Base-by-base conservation (phyloP, 2,113 vertebrate genomes). In the Sturnira hondurensis region DNA sequence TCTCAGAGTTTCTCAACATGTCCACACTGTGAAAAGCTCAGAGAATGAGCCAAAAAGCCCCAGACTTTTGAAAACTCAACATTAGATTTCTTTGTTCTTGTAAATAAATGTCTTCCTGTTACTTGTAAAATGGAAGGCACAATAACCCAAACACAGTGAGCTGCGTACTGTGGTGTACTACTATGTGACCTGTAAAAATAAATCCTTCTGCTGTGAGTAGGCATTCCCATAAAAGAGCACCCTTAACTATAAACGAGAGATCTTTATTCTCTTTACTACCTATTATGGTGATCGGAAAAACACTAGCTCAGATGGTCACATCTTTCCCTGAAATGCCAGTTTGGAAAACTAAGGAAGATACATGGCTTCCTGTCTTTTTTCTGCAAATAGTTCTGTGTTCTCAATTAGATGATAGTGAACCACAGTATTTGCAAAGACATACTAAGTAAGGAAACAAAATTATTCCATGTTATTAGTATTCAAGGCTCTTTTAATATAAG, bases 31-130 rank as follows among this genome's bases (percentile, higher is more conserved):
- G 15, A 89, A 68, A 22, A n/a, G 26, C 50, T 45, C 56, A 68
- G 54, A 95, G 56, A 86, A 80, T 8, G 41, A 76, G 68, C 63
- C 89, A 73, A 76, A 93, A 74, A 71, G 22, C 36, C 41, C 28
- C 38, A 41, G 43, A 63, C 22, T 41, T 97, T 84, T 78, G 50
- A 82, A 94, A 95, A 77, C 8, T 38, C 92, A 83, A 58, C 9
- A 7, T 86, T 97, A 77, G 76, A 36, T 54, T 96, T 95, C 61
- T 54, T 54, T 84, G 41, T 86, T 93, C 83, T 97, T 61, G 67
- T 89, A 97, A 97, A 90, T 81, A 93, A 94, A 86, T 65, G 96
- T 89, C 78, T 65, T 96, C 31, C 0, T 74, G 80, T 65, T 96
- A 86, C 50, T 96, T 80, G 16, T 58, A 96, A 95, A 93, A 95